Percentiles rank a stretch among this genome's conserved stretches.
phyloP scores from a whole-genome alignment of 2,888 invertebrate genomes.

The Hybos culiciformis region DNA sequence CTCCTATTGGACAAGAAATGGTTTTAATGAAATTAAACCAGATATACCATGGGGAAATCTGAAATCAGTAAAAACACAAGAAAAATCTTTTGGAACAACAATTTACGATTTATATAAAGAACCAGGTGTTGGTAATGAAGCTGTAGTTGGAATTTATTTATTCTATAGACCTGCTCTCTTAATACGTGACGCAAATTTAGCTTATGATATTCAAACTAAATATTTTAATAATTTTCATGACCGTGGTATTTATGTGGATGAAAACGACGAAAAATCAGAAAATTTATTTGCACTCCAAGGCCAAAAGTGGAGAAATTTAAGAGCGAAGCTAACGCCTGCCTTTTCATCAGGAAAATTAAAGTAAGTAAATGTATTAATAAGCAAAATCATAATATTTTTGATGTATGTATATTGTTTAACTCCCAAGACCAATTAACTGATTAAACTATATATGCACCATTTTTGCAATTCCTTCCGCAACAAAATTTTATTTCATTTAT shows the following conservation, averaged over 20 bases:
- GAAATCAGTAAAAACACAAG: constrained; percentile 39
- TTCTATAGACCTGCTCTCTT: constrained; percentile 47
- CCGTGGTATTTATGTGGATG: constrained; percentile 46
- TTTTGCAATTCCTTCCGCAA: too few relatives aligned
- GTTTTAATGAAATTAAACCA: constrained; percentile 42
- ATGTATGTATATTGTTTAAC: too few relatives aligned
- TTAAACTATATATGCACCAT: too few relatives aligned
- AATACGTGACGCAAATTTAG: constrained; percentile 46
- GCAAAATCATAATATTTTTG: too few relatives aligned
- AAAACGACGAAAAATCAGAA: constrained; percentile 45
- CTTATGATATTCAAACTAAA: constrained; percentile 44
- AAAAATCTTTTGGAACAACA: constrained; percentile 46
- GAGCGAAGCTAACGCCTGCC: constrained; percentile 48
- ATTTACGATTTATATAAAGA: constrained; percentile 47
- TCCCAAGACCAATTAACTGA: too few relatives aligned
- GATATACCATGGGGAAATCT: constrained; percentile 51
- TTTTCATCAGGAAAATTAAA: constrained; percentile 55
- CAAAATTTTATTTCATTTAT: too few relatives aligned
- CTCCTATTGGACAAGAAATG: constrained; percentile 43
- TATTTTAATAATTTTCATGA: constrained; percentile 53
- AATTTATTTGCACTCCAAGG: constrained; percentile 41
- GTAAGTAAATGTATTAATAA: too few relatives aligned
- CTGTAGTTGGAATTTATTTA: constrained; percentile 45
- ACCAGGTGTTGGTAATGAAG: too few relatives aligned
- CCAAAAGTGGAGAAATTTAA: constrained; percentile 46